Percentiles rank a stretch among this genome's conserved stretches.
These are phyloP conservation scores for Oligia fasciuncula DNA, from an alignment of 2,888 invertebrate genomes.

Conservation along the genomic window DNA sequence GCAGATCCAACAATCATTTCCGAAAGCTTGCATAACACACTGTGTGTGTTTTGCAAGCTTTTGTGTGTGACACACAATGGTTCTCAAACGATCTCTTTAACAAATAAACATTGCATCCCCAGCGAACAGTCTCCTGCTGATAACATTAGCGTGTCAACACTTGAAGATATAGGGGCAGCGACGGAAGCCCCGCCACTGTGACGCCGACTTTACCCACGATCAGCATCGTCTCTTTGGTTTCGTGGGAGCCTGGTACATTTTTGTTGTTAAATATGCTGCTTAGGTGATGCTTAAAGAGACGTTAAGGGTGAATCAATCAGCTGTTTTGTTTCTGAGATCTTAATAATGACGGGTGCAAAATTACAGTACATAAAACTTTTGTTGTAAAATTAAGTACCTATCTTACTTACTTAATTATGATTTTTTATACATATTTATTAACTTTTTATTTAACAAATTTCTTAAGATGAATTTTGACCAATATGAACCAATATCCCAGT, in stretches of 20 bases:
- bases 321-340: not conserved
- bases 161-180: constrained; percentile 40
- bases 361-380: no score
- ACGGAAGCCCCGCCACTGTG: constrained; percentile 43
- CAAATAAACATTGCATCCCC: constrained; percentile 69
- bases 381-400: no score
- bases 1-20: not conserved
- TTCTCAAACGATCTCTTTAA: constrained; percentile 36
- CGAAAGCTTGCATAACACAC: no score
- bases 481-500: rapidly evolving
- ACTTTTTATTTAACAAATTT: not conserved
- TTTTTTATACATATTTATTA: not conserved
- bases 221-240: constrained; percentile 22
- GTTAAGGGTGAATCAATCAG: not conserved
- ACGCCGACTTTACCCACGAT: constrained; percentile 46
- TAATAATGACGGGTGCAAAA: not conserved
- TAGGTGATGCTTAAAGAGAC: constrained; percentile 21
- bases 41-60: not conserved
- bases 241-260: constrained; percentile 61
- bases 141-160: constrained; percentile 54
- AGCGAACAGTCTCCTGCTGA: constrained; percentile 46
- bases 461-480: no score
- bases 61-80: not conserved
- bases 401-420: no score
- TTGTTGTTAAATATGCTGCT: constrained; percentile 63